These are phyloP conservation scores for Cerceris rybyensis DNA, from an alignment of 2,888 invertebrate genomes.

Conservation along the genomic window DNA sequence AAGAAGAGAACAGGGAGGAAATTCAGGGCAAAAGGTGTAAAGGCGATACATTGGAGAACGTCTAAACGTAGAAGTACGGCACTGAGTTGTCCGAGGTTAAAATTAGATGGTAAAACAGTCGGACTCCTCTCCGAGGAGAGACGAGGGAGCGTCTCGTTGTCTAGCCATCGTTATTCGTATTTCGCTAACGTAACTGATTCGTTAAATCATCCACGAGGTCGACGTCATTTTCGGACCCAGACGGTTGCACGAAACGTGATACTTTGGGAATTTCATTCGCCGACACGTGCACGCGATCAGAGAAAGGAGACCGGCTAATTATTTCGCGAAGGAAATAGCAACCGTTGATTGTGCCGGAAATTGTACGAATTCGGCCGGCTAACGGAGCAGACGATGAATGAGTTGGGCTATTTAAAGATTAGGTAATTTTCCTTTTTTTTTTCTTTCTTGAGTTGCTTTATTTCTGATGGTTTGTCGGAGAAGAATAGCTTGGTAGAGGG, in stretches of 20 bases:
- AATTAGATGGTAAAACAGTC: slow-evolving; percentile 68
- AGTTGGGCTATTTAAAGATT: too few relatives aligned
- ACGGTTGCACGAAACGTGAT: slow-evolving; percentile 41
- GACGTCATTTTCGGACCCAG: slow-evolving; percentile 45
- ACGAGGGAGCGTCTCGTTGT: slow-evolving; percentile 70
- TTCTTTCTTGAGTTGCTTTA: too few relatives aligned
- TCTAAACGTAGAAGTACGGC: slow-evolving; percentile 53
- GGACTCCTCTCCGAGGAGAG: slow-evolving; percentile 56
- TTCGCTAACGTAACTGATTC: slow-evolving; percentile 65
- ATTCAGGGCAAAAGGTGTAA: slow-evolving; percentile 22
- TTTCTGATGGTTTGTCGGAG: too few relatives aligned
- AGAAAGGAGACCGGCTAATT: too few relatives aligned
- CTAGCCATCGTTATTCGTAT: slow-evolving; percentile 65
- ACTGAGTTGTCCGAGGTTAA: slow-evolving; percentile 68
- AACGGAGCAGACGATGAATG: too few relatives aligned
- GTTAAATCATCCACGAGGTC: slow-evolving; percentile 54
- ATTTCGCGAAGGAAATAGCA: too few relatives aligned
- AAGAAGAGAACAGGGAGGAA: slow-evolving; percentile 33
- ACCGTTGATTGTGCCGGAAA: background rate
- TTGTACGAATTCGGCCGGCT: background rate
- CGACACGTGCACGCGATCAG: background rate
- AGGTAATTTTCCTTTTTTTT: too few relatives aligned
- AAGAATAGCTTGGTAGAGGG: too few relatives aligned
- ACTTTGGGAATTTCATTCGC: slow-evolving; percentile 22
- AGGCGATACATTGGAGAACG: slow-evolving; percentile 16